Conservation (phyloP, 1,140 invertebrate genomes). For the Bombus pyrosoma region DNA sequence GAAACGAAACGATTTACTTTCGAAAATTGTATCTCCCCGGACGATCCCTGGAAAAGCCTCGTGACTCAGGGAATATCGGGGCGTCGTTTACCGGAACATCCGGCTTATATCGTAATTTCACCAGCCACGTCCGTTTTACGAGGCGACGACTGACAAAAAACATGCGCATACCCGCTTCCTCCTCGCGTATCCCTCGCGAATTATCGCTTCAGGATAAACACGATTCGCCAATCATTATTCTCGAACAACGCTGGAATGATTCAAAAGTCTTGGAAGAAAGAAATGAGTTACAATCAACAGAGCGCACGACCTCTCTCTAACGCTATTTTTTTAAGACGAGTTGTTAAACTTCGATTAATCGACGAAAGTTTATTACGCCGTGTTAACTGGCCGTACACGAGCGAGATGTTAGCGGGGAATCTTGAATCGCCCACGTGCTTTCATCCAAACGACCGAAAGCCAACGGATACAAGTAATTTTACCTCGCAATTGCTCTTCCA, state of each 20-base stretch:
- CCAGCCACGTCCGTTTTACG: slow-evolving; percentile 43
- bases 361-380: slow-evolving; percentile 2
- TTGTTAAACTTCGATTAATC: slow-evolving; percentile 1
- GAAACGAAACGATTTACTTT: background rate
- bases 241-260: background rate
- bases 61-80: background rate
- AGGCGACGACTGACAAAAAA: slow-evolving; percentile 40
- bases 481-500: too few relatives aligned
- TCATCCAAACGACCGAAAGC: background rate
- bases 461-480: background rate
- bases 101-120: slow-evolving; percentile 28
- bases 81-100: slow-evolving; percentile 14
- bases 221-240: slow-evolving; percentile 14
- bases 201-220: slow-evolving; percentile 25
- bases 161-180: slow-evolving; percentile 10
- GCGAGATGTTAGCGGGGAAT: background rate
- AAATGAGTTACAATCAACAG: background rate
- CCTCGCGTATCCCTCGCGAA: background rate
- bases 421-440: background rate
- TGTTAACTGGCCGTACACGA: background rate
- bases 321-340: too few relatives aligned
- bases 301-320: background rate
- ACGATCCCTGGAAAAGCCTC: background rate
- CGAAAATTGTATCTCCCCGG: background rate
- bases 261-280: background rate